Base-by-base conservation (phyloP, 2,113 vertebrate species). In the Campylomormyrus tamandua region DNA sequence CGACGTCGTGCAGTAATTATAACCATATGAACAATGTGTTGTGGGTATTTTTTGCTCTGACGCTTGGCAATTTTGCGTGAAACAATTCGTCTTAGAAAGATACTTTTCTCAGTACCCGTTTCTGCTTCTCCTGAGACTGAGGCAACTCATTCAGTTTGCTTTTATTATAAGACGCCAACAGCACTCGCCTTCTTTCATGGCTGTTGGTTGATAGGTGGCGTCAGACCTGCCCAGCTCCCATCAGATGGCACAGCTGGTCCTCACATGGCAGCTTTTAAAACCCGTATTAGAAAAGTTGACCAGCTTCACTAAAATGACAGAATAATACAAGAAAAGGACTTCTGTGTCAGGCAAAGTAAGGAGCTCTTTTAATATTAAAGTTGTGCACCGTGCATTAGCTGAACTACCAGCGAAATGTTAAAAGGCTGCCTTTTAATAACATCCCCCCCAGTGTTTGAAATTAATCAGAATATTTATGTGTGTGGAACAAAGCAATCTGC, bases 401-500 rank as follows among this genome's bases (percentile, higher is more conserved):
- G 85, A 88, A 89, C 46, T 27, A 77, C 88, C 90, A 85, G 83
- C 74, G 4, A 90, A 90, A 85, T 89, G 87, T 15, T 86, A 87
- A 87, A 89, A 19, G 2, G 45, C 21, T 35, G 35, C 87, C 53
- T 52, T 31, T 80, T 58, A 87, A 49, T 70, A 35, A 56, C 21
- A 85, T 15, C 48, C 48, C 48, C 48, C 35, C 11, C 66, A 3
- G 52, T 90, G 86, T 90, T 89, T 86, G 74, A 88, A 91, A 90
- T 87, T 87, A 90, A 66, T 90, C 89, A 13, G 88, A 83, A 91
- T 90, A 91, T 92, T 89, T 70, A 90, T 39, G 89, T 77, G 70
- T 42, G 62, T 87, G 70, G 83, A 90, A 87, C 48, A 87, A 62
- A 89, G 74, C 89, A 91, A 90, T 91, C 92, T 90, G 85, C 90